Conservation (phyloP, 2,113 vertebrate genomes). For the Gasterosteus aculeatus region DNA sequence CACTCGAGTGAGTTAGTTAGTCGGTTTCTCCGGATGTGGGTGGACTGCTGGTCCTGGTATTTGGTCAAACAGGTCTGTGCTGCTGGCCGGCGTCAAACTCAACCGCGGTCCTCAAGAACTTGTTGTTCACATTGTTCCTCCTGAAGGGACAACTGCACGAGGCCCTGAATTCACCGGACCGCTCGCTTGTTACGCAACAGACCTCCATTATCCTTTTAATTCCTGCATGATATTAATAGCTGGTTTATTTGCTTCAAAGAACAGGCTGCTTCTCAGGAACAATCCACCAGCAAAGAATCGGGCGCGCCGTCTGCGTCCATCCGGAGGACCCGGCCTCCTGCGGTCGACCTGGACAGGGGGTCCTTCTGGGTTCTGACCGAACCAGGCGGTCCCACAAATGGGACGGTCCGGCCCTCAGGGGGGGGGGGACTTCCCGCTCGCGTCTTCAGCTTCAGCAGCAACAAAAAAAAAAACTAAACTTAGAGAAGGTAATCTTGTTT, state of each 20-base stretch:
- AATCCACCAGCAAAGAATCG: slow-evolving; percentile 22
- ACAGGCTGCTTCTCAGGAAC: not conserved
- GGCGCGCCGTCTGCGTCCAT: slow-evolving; percentile 8
- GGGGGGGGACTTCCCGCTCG: no score
- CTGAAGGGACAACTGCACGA: not conserved
- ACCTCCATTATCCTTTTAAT: not conserved
- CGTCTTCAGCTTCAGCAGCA: no score
- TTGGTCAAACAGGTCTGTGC: not conserved
- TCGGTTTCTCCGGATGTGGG: not conserved
- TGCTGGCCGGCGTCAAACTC: not conserved
- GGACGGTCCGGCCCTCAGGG: no score
- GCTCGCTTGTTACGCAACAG: not conserved
- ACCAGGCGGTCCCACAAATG: no score
- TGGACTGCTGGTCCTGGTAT: not conserved
- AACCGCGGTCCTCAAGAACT: no score
- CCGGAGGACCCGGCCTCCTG: no score
- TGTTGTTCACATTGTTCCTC: no score
- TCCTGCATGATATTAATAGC: not conserved
- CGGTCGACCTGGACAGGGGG: no score
- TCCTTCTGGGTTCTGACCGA: no score
- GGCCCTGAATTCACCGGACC: not conserved
- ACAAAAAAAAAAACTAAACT: no score
- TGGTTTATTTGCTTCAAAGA: not conserved
- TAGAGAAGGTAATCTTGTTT: no score
- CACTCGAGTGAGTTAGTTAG: not conserved